Base-by-base conservation (phyloP, 2,888 invertebrate species). In the Scotopteryx bipunctaria region DNA sequence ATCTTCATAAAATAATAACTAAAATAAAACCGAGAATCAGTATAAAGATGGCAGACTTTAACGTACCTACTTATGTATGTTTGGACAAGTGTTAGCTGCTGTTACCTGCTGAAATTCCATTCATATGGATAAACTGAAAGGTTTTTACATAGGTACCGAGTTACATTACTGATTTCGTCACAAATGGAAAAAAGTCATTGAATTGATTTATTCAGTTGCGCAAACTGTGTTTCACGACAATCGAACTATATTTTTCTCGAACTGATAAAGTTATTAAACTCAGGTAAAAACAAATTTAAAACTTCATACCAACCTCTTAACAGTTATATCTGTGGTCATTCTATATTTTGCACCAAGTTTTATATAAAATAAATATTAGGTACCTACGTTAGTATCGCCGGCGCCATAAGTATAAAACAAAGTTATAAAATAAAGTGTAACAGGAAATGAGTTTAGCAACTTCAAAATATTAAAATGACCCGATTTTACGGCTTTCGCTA, bases 41-140 rank as follows among this genome's bases (percentile, higher is more conserved):
- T 67, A 57, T 62, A 72, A 64, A 71, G 69, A 73, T 63, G 75
- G 80, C 85, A 85, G 84, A 75, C 83, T 83, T 80, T 71, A 63
- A 59, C 57, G 56, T 86, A 66, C n/a, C n/a, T n/a, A n/a, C n/a
- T n/a, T n/a, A n/a, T n/a, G n/a, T n/a, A n/a, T n/a, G n/a, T 87
- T 86, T 88, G 66, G 60, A 78, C 87, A 88, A 75, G 61, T 88
- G 88, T 62, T 33, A 32, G n/a, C n/a, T n/a, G n/a, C n/a, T n/a
- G n/a, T n/a, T 27, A 11, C 4, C 9, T 3, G 52, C 73, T 81
- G 73, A 82, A 86, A 75, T 78, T 77, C 72, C 74, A 71, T 49
- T 65, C 70, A 49, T 60, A 61, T 56, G 62, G 60, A 61, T 63
- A 66, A 61, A 64, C 63, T 69, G 67, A 76, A 71, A 69, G 60